Conservation (phyloP, 2,888 invertebrate genomes). For the Salticus scenicus region DNA sequence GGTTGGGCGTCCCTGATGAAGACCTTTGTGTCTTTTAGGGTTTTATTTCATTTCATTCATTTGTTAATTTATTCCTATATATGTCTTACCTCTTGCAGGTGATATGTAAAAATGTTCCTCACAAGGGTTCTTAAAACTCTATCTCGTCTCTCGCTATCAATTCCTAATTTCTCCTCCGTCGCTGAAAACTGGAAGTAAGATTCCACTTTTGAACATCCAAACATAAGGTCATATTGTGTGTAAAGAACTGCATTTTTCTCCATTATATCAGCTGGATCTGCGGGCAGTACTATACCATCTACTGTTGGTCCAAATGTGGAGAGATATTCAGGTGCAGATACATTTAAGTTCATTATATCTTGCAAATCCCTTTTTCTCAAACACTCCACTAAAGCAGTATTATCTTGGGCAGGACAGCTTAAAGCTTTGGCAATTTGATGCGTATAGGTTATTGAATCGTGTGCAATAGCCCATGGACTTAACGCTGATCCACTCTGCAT, state of each 20-base stretch:
- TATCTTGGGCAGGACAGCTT: constrained; percentile 82
- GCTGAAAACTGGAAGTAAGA: constrained; percentile 95
- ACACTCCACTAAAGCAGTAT: constrained; percentile 79
- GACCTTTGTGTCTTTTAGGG: too few species aligned
- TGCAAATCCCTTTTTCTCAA: constrained; percentile 69
- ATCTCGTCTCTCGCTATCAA: constrained; percentile 79
- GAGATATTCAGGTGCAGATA: constrained; percentile 83
- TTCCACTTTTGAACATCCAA: constrained; percentile 93
- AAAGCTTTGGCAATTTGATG: constrained; percentile 83
- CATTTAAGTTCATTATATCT: constrained; percentile 78
- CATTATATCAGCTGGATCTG: constrained; percentile 76
- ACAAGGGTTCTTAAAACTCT: constrained; percentile 81
- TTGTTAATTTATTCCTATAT: too few species aligned
- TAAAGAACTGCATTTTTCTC: constrained; percentile 59
- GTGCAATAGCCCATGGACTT: constrained; percentile 88
- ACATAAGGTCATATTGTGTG: constrained; percentile 86
- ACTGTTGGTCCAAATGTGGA: constrained; percentile 90
- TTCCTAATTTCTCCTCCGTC: constrained; percentile 87
- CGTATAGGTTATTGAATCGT: constrained; percentile 85
- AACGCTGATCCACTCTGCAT: constrained; percentile 94
- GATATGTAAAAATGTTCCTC: constrained; percentile 90
- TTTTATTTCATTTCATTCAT: too few species aligned
- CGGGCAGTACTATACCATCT: constrained; percentile 93
- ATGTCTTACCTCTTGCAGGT: constrained; percentile 80
- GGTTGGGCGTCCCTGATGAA: too few species aligned